Evolutionary conservation across 92 coral and sea anemone genomes (phyloP), one percentile per base, ranked within the genome.

Genomic region (Paragorgia papillata): DNA sequence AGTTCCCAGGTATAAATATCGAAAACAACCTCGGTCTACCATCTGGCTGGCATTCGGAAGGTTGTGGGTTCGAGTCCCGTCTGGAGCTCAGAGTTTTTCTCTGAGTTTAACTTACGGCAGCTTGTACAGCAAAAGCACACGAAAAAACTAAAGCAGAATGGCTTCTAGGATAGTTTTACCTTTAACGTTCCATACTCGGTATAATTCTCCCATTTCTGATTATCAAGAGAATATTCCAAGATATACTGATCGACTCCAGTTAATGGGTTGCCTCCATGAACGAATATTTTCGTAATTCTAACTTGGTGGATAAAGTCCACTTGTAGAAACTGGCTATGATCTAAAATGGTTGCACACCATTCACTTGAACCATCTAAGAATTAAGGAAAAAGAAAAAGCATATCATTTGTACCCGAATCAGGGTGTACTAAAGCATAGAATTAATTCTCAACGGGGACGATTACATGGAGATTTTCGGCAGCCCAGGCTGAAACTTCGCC

Each of bases 331-430:
- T 87, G 96, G 26, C 80, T 26, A 0, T 29, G 30, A 17, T 86
- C 80, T 18, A 50, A 62, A 39, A 18, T 49, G 6, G 76, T 59
- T 17, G 96, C 83, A 74, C 96, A 90, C 96, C 96, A 90, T 0
- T 74, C 88, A 18, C 22, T 31, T 20, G 66, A 40, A 41, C 21
- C 40, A 56, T 58, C 79, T 73, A 73, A 14, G 25, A 10, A 10
- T 17, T 1, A 32, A 14, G 0, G 17, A 13, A 19, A 50, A 34
- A 2, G n/a, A 33, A 13, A 39, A n/a, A 39, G 2, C 14, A 18
- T 6, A 20, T 20, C 2, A 22, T 10, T 0, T 44, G 24, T 3
- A 50, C 30, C 20, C 40, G 22, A 35, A 30, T 25, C 18, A 32
- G 18, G 9, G 53, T 64, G 9, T 64, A 9, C 12, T 27, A 17